Conservation (phyloP, 2,888 invertebrate genomes). For the Lapara coniferarum region DNA sequence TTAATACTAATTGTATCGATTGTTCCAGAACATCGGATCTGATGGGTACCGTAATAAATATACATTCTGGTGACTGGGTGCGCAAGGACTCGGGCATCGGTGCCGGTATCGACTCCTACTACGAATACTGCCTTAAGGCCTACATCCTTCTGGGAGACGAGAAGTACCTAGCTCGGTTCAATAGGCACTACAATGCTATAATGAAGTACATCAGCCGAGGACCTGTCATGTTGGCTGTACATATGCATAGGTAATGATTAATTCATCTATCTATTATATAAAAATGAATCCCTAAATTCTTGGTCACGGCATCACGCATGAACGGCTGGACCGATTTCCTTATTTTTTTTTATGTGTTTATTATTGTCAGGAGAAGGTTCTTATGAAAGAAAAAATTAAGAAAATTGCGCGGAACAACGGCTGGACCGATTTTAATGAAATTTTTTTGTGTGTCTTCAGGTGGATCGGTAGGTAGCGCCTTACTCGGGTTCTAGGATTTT, state of each 20-base stretch:
- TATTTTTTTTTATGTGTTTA: too few species aligned
- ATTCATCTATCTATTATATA: too few species aligned
- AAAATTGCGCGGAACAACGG: too few species aligned
- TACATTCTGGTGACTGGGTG: slow-evolving; percentile 99
- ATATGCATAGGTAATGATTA: slow-evolving; percentile 89
- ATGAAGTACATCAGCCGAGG: slow-evolving; percentile 99
- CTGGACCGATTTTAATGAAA: too few species aligned
- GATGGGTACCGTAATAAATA: slow-evolving; percentile 98
- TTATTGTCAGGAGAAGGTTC: too few species aligned
- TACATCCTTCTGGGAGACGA: slow-evolving; percentile 98
- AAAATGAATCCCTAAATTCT: too few species aligned
- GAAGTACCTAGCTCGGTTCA: slow-evolving; percentile 96
- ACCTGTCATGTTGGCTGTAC: slow-evolving; percentile 96
- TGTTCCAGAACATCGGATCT: slow-evolving; percentile 87
- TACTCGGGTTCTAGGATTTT: too few species aligned
- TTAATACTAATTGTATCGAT: neutral
- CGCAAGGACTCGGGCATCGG: slow-evolving; percentile 98
- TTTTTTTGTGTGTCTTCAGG: too few species aligned
- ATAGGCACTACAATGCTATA: slow-evolving; percentile 96
- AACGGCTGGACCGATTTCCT: too few species aligned
- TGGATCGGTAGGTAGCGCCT: too few species aligned
- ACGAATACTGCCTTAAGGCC: slow-evolving; percentile 98
- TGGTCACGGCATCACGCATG: too few species aligned
- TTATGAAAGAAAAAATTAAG: too few species aligned
- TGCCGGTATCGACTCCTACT: slow-evolving; percentile 99